These are phyloP conservation scores for Acanthochromis polyacanthus DNA, from an alignment of 2,113 vertebrate species.

Conservation along the genomic window DNA sequence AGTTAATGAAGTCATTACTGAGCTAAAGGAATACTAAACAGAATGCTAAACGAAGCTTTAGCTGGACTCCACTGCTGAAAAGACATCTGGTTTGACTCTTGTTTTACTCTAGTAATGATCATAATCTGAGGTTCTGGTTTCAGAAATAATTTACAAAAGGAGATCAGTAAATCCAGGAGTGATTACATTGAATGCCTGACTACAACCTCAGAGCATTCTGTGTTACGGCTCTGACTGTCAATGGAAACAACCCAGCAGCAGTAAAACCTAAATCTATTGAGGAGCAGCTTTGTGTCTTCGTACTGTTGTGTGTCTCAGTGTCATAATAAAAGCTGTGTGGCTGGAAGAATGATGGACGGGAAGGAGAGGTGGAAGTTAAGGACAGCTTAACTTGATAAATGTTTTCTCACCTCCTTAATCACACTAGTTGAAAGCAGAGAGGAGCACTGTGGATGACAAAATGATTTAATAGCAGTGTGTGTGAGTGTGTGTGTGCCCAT, in stretches of 20 bases:
- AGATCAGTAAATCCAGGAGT: not conserved
- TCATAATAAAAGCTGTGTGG: too few species aligned
- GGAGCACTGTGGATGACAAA: not conserved
- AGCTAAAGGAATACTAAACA: too few species aligned
- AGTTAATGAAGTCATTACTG: too few species aligned
- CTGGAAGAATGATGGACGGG: too few species aligned
- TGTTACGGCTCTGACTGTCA: not conserved
- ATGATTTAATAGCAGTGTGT: conserved; percentile 14
- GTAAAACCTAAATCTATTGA: not conserved
- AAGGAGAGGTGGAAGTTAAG: not conserved
- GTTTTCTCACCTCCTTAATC: conserved; percentile 39
- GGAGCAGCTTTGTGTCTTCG: conserved; percentile 8
- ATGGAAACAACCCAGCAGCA: not conserved
- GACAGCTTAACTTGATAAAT: conserved; percentile 24
- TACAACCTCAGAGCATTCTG: too few species aligned
- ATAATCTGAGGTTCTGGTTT: not conserved
- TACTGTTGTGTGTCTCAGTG: not conserved
- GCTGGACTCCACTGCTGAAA: too few species aligned
- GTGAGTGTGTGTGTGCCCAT: conserved; percentile 7
- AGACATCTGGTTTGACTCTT: too few species aligned
- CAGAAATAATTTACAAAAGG: not conserved
- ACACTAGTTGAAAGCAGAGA: conserved; percentile 30
- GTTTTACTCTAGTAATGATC: not conserved
- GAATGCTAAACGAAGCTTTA: too few species aligned
- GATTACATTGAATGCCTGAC: not conserved